Conservation (phyloP, 2,113 vertebrate species). For the Salvelinus fontinalis region DNA sequence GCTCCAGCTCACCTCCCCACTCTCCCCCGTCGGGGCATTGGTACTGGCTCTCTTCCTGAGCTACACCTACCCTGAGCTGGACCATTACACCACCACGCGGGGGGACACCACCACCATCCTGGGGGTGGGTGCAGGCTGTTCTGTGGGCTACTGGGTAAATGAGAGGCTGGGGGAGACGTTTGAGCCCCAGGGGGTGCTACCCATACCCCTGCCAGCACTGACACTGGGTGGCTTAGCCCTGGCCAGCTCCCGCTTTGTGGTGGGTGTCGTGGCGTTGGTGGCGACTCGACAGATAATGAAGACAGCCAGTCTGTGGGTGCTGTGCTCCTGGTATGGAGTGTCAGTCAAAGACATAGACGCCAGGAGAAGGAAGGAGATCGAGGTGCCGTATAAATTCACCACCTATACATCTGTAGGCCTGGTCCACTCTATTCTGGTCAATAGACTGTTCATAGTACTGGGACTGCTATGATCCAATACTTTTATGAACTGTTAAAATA, state of each 20-base stretch:
- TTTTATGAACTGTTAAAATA: too few relatives aligned
- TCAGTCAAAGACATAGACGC: conserved; percentile 66
- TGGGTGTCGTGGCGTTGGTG: conserved; percentile 78
- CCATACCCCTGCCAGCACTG: conserved; percentile 67
- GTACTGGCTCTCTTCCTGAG: conserved; percentile 79
- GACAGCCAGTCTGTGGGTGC: conserved; percentile 65
- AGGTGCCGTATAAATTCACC: conserved; percentile 90
- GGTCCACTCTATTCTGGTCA: conserved; percentile 80
- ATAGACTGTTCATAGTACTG: conserved; percentile 76
- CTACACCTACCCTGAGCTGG: conserved; percentile 87
- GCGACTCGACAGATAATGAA: conserved; percentile 76
- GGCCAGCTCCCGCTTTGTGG: conserved; percentile 59
- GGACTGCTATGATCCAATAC: conserved; percentile 74
- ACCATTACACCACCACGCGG: conserved; percentile 88
- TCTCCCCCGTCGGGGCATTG: conserved; percentile 78
- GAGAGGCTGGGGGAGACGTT: conserved; percentile 62
- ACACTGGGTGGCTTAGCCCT: conserved; percentile 8
- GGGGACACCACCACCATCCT: conserved; percentile 91
- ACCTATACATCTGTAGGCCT: conserved; percentile 86
- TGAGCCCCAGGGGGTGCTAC: conserved; percentile 64
- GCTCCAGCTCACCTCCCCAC: conserved; percentile 78
- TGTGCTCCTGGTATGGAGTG: conserved; percentile 78
- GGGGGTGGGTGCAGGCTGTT: conserved; percentile 78
- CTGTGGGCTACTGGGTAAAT: conserved; percentile 88
- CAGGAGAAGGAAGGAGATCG: conserved; percentile 81